A percentile compares a stretch with the other conserved stretches of the same genome.
Conservation (phyloP, 2,888 invertebrate species). For the Melinopterus prodromus region DNA sequence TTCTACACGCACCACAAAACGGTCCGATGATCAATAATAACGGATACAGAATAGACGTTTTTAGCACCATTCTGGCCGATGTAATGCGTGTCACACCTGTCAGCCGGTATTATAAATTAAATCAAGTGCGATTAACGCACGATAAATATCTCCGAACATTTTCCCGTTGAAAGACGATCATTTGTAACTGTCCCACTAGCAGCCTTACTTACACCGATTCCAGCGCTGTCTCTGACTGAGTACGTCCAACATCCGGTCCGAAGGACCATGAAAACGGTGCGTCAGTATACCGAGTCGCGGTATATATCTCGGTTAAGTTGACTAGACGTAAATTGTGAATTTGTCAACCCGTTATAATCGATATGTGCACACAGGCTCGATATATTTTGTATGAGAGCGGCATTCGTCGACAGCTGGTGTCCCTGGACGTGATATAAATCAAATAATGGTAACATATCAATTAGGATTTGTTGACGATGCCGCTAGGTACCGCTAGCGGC, state of each 20-base stretch:
- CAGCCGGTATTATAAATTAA: background rate
- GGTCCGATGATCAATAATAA: background rate
- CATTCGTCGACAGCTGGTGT: conserved; percentile 7
- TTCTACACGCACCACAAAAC: background rate
- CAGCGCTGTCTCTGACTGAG: background rate
- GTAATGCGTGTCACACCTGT: conserved; percentile 4
- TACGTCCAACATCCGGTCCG: background rate
- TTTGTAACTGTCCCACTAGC: background rate
- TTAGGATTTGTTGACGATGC: conserved; percentile 13
- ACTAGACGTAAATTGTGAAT: conserved; percentile 11
- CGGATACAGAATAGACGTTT: background rate
- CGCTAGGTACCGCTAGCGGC: background rate
- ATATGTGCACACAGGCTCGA: background rate
- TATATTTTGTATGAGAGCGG: background rate
- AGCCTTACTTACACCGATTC: background rate
- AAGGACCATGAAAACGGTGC: background rate
- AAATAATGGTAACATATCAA: conserved; percentile 18
- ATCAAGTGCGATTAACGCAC: background rate
- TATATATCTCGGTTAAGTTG: conserved; percentile 17
- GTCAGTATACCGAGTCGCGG: background rate
- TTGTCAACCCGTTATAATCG: conserved; percentile 9
- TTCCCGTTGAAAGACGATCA: background rate
- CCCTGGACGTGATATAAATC: conserved; percentile 15
- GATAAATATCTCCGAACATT: background rate
- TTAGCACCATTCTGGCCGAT: background rate